Evolutionary conservation across 2,888 invertebrate genomes (phyloP), one percentile per base, ranked within the genome.

Genomic region (Blera fallax): DNA sequence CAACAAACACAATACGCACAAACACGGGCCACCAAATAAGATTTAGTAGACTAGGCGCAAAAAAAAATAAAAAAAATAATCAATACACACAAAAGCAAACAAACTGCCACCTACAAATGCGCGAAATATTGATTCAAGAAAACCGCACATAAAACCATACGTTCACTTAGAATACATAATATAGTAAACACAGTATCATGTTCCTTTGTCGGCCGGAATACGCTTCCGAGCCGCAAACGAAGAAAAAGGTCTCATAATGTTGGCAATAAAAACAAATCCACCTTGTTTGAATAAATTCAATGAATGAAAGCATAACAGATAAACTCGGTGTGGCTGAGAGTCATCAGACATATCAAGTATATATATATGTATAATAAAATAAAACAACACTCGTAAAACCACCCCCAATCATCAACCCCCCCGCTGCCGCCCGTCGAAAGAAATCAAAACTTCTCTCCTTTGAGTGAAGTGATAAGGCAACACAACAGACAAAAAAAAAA

Each of bases 281-380:
- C 70, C 81, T 76, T 81, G 65, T 85, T 85, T 85, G 85, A 85
- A 85, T 85, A 85, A 81, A 85, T 85, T 85, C 81, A 81, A 80
- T 85, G 81, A 85, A 85, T 85, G 81, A 77, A 76, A 76, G 60
- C 80, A 74, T 65, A 85, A 58, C 85, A 81, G 85, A 81, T 81
- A 72, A 76, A 81, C 80, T 80, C 50, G 56, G 24, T 76, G 27
- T 24, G 65, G 60, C 60, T 70, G 70, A 76, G 58, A 65, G 37
- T 81, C 85, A 76, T 85, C 85, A 85, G 85, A 81, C 76, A 76
- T 65, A 76, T 80, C 58, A 80, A 65, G 58, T 40, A 74, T 18
- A 76, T 72, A 54, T 56, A 60, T 62, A 74, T 50, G 67, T 60
- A 67, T 72, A 81, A 77, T 76, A 76, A 80, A 80, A 76, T 72